Evolutionary conservation across 2,113 vertebrate genomes (phyloP).

Genomic region (Otocyon megalotis): DNA sequence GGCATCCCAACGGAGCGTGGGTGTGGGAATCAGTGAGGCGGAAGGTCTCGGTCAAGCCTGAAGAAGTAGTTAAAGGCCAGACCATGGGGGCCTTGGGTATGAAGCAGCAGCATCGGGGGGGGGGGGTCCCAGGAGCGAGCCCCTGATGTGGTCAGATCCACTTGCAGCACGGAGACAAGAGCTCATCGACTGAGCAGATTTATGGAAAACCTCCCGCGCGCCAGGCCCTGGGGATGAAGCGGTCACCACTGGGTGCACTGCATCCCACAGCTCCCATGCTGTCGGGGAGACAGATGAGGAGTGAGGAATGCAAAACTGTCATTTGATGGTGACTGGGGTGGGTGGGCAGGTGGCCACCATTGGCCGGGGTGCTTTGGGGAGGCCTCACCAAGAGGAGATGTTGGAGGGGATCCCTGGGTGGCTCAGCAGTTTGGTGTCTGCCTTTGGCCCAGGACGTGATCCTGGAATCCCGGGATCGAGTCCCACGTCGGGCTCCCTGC

Average conservation of each 20-base stretch:
- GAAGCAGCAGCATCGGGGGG: neutral
- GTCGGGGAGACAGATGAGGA: neutral
- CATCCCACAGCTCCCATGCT: neutral
- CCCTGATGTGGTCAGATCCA: neutral
- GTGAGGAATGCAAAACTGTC: neutral
- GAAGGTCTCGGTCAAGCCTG: neutral
- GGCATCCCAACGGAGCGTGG: neutral
- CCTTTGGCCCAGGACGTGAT: too few relatives aligned
- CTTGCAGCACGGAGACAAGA: fast-evolving
- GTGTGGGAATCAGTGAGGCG: neutral
- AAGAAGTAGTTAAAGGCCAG: neutral
- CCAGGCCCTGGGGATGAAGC: neutral
- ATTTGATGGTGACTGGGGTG: neutral
- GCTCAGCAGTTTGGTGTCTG: too few relatives aligned
- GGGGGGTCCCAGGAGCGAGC: neutral
- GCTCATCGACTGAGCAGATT: neutral
- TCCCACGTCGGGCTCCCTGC: too few relatives aligned
- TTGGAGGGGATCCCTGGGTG: neutral
- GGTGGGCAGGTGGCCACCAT: neutral
- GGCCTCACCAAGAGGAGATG: neutral
- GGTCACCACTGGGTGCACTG: neutral
- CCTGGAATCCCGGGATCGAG: too few relatives aligned
- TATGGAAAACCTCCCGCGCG: neutral
- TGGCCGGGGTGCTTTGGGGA: neutral
- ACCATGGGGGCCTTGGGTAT: neutral